These are phyloP conservation scores for Taenaris catops DNA, from an alignment of 2,888 invertebrate species.

Conservation along the genomic window DNA sequence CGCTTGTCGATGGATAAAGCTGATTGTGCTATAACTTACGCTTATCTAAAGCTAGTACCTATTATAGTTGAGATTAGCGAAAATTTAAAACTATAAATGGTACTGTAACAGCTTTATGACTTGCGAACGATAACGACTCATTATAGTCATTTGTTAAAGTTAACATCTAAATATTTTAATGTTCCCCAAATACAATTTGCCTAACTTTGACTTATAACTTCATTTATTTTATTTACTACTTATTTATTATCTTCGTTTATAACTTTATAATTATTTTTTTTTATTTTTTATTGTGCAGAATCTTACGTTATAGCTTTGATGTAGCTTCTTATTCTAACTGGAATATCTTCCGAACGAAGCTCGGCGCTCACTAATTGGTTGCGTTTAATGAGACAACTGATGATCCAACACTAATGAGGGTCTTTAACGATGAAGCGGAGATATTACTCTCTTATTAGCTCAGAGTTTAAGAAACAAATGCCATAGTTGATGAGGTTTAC, in stretches of 20 bases:
- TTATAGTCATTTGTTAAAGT: no score
- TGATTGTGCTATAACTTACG: conserved; percentile 10
- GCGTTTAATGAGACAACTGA: conserved; percentile 63
- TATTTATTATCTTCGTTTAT: no score
- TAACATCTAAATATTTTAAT: no score
- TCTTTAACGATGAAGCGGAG: conserved; percentile 31
- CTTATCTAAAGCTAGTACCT: conserved; percentile 5
- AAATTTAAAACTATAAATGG: background rate
- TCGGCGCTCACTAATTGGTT: conserved; percentile 55
- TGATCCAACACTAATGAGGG: conserved; percentile 61
- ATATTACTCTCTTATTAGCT: conserved; percentile 33
- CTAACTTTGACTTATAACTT: no score
- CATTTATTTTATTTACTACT: no score
- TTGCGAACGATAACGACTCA: no score
- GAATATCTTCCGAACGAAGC: conserved; percentile 12
- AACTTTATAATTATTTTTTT: no score
- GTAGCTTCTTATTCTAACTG: conserved; percentile 11
- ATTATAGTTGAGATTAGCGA: background rate
- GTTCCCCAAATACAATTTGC: no score
- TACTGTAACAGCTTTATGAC: background rate
- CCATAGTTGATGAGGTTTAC: no score
- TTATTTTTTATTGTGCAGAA: no score
- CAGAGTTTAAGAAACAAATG: conserved; percentile 4
- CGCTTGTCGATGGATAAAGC: conserved; percentile 21
- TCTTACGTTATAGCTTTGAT: no score